Evolutionary conservation across 2,797 vertebrate species (phyloP), one percentile per base, ranked within the genome.

Genomic region (Liparis tanakae): DNA sequence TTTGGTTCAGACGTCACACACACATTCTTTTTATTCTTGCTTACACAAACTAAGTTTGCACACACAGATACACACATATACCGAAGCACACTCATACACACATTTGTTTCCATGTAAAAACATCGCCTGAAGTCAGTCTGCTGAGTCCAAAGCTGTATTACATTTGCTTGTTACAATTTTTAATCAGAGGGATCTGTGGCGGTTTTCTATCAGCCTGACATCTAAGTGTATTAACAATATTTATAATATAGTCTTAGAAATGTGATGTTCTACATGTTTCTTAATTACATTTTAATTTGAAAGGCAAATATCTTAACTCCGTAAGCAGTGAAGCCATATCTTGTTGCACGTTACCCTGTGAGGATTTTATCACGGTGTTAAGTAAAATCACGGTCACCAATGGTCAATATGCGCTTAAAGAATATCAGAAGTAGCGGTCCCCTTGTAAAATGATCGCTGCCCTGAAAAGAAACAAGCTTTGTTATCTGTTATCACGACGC

Each of bases 401-500:
- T 71, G 64, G 34, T 57, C 58, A 7, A 9, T 36, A 18, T 61
- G 15, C 67, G 74, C 64, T 70, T 43, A 64, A 81, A 74, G 30
- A 60, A 44, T 67, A 43, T 78, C 59, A 57, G 46, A 77, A 44
- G 74, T 41, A 67, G 33, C 51, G 75, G 18, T 78, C 68, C 72
- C 65, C 34, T 78, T 74, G 80, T 80, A 55, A 83, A 85, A 82
- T 87, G 30, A 78, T 64, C 56, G 56, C 41, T 41, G 64, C 70
- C 41, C 59, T 76, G 57, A 67, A 74, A 70, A 30, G 68, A 30
- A 78, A 74, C 60, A 6, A 61, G 44, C 63, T 83, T 81, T 84
- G 62, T 78, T 81, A 81, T 87, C 76, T 71, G 58, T 71, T 83
- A 87, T 88, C 84, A 85, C 87, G 87, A 85, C 70, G 72, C 72